Evolutionary conservation across 1,140 invertebrate genomes (phyloP).

Genomic region (Brachionus asplanchnoidis): DNA sequence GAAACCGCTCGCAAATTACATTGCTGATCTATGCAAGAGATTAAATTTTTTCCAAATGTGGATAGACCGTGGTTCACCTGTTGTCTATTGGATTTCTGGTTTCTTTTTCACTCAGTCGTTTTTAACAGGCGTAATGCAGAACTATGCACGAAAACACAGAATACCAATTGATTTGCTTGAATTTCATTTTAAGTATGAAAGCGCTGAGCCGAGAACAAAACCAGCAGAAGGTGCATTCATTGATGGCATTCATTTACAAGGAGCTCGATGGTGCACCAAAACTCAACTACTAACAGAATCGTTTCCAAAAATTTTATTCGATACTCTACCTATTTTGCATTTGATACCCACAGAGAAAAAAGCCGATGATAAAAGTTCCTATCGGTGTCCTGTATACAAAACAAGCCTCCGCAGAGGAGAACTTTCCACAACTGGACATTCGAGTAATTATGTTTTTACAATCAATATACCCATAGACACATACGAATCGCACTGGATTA

Average conservation of each 20-base stretch:
- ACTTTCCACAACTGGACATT: constrained; percentile 82
- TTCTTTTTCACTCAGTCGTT: constrained; percentile 58
- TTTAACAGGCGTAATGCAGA: constrained; percentile 50
- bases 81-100: constrained; percentile 56
- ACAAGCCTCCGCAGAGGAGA: constrained; percentile 69
- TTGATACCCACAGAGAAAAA: constrained; percentile 42
- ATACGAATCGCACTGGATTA: constrained; percentile 75
- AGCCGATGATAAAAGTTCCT: neutral
- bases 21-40: constrained; percentile 54
- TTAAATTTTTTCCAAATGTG: constrained; percentile 43
- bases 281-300: constrained; percentile 68
- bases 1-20: constrained; percentile 57
- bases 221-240: constrained; percentile 56
- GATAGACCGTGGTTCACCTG: neutral
- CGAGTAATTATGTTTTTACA: constrained; percentile 84
- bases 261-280: constrained; percentile 60
- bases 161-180: constrained; percentile 57
- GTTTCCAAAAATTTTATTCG: constrained; percentile 72
- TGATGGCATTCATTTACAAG: constrained; percentile 58
- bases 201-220: constrained; percentile 45
- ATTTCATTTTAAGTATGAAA: constrained; percentile 54
- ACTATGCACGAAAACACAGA: constrained; percentile 55
- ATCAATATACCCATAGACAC: constrained; percentile 67
- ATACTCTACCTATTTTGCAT: constrained; percentile 66
- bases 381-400: constrained; percentile 28